These are phyloP conservation scores for Melierax canorus DNA, from an alignment of 2,113 vertebrate species.

Conservation along the genomic window DNA sequence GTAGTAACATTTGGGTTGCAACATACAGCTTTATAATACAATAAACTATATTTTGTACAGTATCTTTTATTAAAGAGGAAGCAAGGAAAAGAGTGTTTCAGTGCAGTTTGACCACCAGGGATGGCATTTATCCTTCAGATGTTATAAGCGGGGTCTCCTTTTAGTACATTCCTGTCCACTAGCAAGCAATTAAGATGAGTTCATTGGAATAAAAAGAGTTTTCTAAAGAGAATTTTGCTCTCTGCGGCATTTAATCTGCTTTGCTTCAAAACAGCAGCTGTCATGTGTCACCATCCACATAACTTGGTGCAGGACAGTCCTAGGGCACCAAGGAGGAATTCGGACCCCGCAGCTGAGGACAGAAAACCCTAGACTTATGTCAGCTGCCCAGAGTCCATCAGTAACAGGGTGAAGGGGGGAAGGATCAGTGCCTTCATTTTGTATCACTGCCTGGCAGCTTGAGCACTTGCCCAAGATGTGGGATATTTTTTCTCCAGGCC, in stretches of 20 bases:
- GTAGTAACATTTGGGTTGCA: not conserved
- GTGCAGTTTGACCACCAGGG: not conserved
- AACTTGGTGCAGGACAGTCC: not conserved
- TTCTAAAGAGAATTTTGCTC: not conserved
- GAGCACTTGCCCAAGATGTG: not conserved
- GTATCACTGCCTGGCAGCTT: not conserved
- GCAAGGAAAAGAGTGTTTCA: not conserved
- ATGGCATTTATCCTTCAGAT: not conserved
- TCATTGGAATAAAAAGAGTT: not conserved
- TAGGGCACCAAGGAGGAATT: not conserved
- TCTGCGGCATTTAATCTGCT: not conserved
- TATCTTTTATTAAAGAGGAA: not conserved
- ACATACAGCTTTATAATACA: not conserved
- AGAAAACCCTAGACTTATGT: not conserved
- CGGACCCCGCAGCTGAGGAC: fast-evolving
- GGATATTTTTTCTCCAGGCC: not conserved
- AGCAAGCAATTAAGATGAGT: not conserved
- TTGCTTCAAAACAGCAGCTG: not conserved
- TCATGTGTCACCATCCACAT: not conserved
- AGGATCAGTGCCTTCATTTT: not conserved
- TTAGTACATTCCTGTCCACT: not conserved
- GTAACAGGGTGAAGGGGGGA: fast-evolving
- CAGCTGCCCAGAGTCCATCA: not conserved
- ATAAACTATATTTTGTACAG: not conserved
- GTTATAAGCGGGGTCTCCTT: not conserved